phyloP scores from a whole-genome alignment of 2,113 vertebrate genomes.

The Isurus oxyrinchus region DNA sequence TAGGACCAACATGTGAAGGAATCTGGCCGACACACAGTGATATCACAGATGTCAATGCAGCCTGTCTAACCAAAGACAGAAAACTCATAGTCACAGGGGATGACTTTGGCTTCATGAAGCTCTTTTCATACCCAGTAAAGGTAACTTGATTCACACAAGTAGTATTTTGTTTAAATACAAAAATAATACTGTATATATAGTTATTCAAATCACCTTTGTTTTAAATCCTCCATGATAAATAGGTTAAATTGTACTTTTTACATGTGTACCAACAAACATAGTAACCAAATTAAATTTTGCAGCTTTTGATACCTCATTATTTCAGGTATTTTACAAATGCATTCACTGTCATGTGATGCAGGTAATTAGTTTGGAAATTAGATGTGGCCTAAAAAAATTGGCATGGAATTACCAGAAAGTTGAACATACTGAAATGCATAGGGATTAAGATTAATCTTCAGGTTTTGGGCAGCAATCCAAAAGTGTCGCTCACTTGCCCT shows the following conservation, averaged over 20 bases:
- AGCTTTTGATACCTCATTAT: background rate
- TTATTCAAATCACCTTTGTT: background rate
- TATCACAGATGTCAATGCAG: slow-evolving; percentile 72
- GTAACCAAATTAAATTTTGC: background rate
- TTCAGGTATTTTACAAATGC: background rate
- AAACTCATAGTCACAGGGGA: slow-evolving; percentile 83
- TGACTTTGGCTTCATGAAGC: slow-evolving; percentile 90
- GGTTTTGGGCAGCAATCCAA: background rate
- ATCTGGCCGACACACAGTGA: slow-evolving; percentile 85
- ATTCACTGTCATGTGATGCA: background rate
- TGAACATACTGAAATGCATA: background rate
- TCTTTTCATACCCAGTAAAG: slow-evolving; percentile 88
- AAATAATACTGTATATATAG: background rate
- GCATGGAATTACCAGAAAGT: background rate
- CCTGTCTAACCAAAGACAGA: slow-evolving; percentile 80
- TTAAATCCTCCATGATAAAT: background rate
- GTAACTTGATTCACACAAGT: slow-evolving; percentile 51
- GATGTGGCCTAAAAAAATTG: background rate
- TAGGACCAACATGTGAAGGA: slow-evolving; percentile 87
- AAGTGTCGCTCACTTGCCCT: background rate
- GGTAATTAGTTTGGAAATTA: background rate
- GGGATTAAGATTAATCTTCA: background rate
- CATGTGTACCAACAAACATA: background rate
- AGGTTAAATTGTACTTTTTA: background rate
- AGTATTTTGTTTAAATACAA: background rate